Conservation (phyloP, 2,888 invertebrate genomes). For the Onchidella celtica region DNA sequence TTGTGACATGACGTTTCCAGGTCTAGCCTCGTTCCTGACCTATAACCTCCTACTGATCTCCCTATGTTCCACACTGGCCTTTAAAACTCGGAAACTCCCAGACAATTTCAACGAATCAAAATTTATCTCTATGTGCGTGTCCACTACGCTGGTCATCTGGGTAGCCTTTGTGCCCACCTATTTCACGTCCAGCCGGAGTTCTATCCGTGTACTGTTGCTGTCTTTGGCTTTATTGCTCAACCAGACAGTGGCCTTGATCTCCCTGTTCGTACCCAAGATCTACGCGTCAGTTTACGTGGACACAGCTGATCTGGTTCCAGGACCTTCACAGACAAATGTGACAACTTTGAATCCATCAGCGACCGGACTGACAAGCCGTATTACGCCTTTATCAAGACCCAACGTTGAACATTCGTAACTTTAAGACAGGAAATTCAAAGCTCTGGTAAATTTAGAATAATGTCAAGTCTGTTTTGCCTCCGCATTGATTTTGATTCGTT, state of each 20-base stretch:
- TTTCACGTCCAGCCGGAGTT: constrained; percentile 60
- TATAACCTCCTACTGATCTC: constrained; percentile 69
- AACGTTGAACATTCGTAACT: too few relatives aligned
- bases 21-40: constrained; percentile 61
- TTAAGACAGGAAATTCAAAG: too few relatives aligned
- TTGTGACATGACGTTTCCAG: constrained; percentile 60
- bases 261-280: constrained; percentile 60
- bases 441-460: too few relatives aligned
- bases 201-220: constrained; percentile 50
- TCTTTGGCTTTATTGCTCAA: constrained; percentile 58
- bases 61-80: constrained; percentile 68
- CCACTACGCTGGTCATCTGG: constrained; percentile 71
- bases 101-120: constrained; percentile 75
- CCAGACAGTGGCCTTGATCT: constrained; percentile 57
- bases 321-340: too few relatives aligned
- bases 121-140: constrained; percentile 70
- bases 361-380: too few relatives aligned
- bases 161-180: constrained; percentile 69
- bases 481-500: too few relatives aligned
- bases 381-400: too few relatives aligned
- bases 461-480: too few relatives aligned
- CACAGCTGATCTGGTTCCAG: too few relatives aligned
- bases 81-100: constrained; percentile 73
- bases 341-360: too few relatives aligned
- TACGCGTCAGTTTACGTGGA: constrained; percentile 55